These are phyloP conservation scores for Leptura quadrifasciata DNA, from an alignment of 2,888 invertebrate species.

Conservation along the genomic window DNA sequence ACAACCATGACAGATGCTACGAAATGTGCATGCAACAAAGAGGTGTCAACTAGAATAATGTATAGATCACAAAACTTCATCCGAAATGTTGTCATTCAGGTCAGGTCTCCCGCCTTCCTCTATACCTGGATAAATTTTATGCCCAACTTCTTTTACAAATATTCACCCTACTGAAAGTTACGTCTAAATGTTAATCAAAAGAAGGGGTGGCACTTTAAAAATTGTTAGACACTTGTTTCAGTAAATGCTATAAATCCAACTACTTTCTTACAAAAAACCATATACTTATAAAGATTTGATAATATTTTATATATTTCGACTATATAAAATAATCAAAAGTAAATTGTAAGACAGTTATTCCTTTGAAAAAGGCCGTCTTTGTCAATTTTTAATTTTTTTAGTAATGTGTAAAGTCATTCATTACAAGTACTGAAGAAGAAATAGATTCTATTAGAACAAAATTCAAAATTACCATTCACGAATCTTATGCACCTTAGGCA, in stretches of 20 bases:
- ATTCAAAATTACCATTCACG: background rate
- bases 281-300: background rate
- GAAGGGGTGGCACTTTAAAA: background rate
- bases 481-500: background rate
- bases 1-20: too few species aligned
- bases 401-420: background rate
- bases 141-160: background rate
- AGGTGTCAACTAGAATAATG: too few species aligned
- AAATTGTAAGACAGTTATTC: background rate
- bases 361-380: background rate
- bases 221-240: background rate
- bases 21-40: too few species aligned
- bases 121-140: too few species aligned
- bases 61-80: too few species aligned
- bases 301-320: slow-evolving; percentile 14
- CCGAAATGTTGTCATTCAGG: too few species aligned
- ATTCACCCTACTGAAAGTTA: background rate
- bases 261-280: background rate
- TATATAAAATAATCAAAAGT: slow-evolving; percentile 28
- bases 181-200: too few species aligned
- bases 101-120: too few species aligned
- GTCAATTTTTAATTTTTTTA: background rate
- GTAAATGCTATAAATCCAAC: background rate
- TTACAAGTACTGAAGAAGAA: background rate
- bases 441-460: background rate